These are phyloP conservation scores for Holothuria glaberrima DNA, from an alignment of 35 echinoderm and acorn worm species.

Conservation along the genomic window DNA sequence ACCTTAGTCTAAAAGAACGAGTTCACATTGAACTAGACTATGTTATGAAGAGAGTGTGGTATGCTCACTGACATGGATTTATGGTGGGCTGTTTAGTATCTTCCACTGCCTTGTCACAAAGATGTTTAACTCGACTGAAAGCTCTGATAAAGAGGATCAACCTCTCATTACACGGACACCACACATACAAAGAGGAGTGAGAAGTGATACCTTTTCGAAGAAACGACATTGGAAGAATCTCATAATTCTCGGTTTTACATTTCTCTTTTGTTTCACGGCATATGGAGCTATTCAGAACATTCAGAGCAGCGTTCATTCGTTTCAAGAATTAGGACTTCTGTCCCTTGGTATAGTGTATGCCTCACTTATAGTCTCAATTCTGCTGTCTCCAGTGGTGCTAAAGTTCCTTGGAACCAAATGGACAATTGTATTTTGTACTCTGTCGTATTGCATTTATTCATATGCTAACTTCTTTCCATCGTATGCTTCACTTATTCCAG, in stretches of 20 bases:
- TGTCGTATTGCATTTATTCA: constrained; percentile 66
- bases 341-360: constrained; percentile 84
- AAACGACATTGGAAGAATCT: constrained; percentile 70
- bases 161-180: neutral
- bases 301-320: constrained; percentile 82
- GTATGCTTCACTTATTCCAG: constrained; percentile 70
- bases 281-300: constrained; percentile 85
- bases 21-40: too few relatives aligned
- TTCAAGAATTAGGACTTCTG: constrained; percentile 50
- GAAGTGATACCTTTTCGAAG: neutral
- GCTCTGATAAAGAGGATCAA: neutral
- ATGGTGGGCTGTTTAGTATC: too few relatives aligned
- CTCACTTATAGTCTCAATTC: constrained; percentile 70
- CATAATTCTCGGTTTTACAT: constrained; percentile 61
- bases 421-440: constrained; percentile 69
- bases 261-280: constrained; percentile 82
- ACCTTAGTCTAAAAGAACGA: too few relatives aligned
- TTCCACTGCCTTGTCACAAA: too few relatives aligned
- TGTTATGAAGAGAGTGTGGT: too few relatives aligned
- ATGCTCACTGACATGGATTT: too few relatives aligned
- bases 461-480: constrained; percentile 72
- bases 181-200: neutral
- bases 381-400: constrained; percentile 74
- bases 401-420: constrained; percentile 73
- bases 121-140: neutral